Conservation (phyloP, 2,888 invertebrate species). For the Caenorhabditis sp. region DNA sequence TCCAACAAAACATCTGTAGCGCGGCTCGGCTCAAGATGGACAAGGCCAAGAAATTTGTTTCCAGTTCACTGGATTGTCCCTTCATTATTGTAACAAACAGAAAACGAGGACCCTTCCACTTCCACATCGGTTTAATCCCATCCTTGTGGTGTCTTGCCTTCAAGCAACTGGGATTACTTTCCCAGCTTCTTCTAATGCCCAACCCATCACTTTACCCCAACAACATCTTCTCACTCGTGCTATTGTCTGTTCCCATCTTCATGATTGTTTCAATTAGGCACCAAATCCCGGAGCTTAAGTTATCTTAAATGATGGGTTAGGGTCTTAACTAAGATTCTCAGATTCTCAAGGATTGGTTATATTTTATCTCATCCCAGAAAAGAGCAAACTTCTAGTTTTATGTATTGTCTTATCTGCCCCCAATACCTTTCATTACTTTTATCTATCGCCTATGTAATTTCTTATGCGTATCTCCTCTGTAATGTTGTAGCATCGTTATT, state of each 20-base stretch:
- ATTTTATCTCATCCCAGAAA: too few relatives aligned
- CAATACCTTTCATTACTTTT: constrained; percentile 12
- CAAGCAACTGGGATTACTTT: constrained; percentile 52
- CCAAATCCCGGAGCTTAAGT: constrained; percentile 6
- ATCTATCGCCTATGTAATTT: constrained; percentile 28
- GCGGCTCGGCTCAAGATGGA: background rate
- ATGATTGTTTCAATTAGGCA: constrained; percentile 44
- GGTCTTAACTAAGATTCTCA: too few relatives aligned
- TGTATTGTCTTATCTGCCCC: background rate
- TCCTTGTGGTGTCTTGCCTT: constrained; percentile 34
- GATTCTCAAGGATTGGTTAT: too few relatives aligned
- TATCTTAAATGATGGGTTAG: background rate
- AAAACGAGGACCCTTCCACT: constrained; percentile 1
- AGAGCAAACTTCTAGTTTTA: background rate
- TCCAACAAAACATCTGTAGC: too few relatives aligned
- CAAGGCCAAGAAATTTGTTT: background rate
- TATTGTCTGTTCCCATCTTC: constrained; percentile 15
- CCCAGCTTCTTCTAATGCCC: constrained; percentile 52
- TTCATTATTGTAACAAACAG: constrained; percentile 1
- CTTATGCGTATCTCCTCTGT: constrained; percentile 26
- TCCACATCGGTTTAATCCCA: constrained; percentile 54
- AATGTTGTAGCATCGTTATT: constrained; percentile 45
- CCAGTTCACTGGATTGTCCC: constrained; percentile 1
- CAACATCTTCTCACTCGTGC: background rate
- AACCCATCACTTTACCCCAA: constrained; percentile 22